Base-by-base conservation (phyloP, 2,113 vertebrate species). In the Seriola quinqueradiata region DNA sequence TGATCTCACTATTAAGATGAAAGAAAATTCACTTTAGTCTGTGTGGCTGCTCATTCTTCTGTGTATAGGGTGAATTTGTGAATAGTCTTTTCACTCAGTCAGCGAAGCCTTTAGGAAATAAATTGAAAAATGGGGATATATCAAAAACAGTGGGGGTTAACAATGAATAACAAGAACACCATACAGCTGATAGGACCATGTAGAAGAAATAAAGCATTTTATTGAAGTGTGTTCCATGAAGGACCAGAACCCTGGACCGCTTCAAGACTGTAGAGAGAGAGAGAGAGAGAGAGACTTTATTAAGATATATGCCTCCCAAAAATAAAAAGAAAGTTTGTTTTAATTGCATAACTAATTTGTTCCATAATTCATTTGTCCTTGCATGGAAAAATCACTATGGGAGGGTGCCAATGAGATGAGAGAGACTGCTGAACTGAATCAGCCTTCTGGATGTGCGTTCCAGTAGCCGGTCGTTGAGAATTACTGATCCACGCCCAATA, bases 321-420 rank as follows among this genome's bases (percentile, higher is more conserved):
- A n/a, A 23, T 4, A 16, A 55, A 9, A 23, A 28, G 28, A 28
- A 28, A 2, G 28, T 28, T 28, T 28, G 28, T 28, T 28, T 28
- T 28, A 28, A 9, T 48, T 50, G 19, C 19, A 21, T 55, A 16
- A 14, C 16, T 40, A 34, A 55, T 70, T 23, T 4, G 48, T 70
- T 70, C 25, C 68, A 40, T 55, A 54, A 55, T 38, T 70, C 12
- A 40, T 70, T 55, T 55, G 50, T 70, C 50, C 38, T 40, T 23
- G 21, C 5, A 11, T 38, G 32, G 67, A 71, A 42, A 58, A 72
- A 59, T 59, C 54, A 12, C 10, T 44, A n/a, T 36, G 16, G 28
- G 8, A 52, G 28, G 50, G 17, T 36, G 21, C 14, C 23, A 54
- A 19, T 42, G 70, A 60, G 38, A 59, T 28, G 46, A 6, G 25